Percentiles rank a stretch among this genome's conserved stretches.
Conservation (phyloP, 2,888 invertebrate species). For the Litoditis marina region DNA sequence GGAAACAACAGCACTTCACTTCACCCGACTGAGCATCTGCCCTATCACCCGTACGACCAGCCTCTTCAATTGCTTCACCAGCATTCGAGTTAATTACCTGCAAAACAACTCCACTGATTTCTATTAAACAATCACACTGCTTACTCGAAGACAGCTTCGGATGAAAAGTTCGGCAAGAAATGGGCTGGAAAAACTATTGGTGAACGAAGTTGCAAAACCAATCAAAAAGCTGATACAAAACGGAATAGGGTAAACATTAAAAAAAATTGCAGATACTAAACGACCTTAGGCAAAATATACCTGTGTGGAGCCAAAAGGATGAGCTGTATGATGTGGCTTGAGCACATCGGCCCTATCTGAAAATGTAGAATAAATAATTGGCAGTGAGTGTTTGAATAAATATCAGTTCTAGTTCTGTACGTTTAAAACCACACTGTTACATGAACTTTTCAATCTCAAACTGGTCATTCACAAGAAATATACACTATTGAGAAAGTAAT, state of each 20-base stretch:
- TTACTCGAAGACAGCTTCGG: too few relatives aligned
- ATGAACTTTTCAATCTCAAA: too few relatives aligned
- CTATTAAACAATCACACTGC: too few relatives aligned
- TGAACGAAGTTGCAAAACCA: too few relatives aligned
- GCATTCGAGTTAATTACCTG: constrained; percentile 60
- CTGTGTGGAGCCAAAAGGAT: constrained; percentile 59
- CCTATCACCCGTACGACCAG: constrained; percentile 29
- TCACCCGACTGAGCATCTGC: constrained; percentile 47
- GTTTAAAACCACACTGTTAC: too few relatives aligned
- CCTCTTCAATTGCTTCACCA: constrained; percentile 54
- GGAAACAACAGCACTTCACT: constrained; percentile 60
- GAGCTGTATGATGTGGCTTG: constrained; percentile 34
- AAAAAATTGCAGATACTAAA: not conserved
- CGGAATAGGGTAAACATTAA: not conserved
- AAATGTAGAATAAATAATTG: constrained; percentile 1
- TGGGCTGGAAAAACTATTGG: not conserved
- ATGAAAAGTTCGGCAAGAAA: not conserved
- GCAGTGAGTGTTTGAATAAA: too few relatives aligned
- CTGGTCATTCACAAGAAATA: too few relatives aligned
- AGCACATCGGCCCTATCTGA: constrained; percentile 32
- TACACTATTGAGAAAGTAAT: not conserved
- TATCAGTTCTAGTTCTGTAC: constrained; percentile 15
- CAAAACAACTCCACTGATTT: too few relatives aligned
- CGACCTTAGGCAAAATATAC: constrained; percentile 34
- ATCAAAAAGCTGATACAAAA: too few relatives aligned